Evolutionary conservation across 2,888 invertebrate species (phyloP), one percentile per base, ranked within the genome.

Genomic region (Rhodophaea formosa): DNA sequence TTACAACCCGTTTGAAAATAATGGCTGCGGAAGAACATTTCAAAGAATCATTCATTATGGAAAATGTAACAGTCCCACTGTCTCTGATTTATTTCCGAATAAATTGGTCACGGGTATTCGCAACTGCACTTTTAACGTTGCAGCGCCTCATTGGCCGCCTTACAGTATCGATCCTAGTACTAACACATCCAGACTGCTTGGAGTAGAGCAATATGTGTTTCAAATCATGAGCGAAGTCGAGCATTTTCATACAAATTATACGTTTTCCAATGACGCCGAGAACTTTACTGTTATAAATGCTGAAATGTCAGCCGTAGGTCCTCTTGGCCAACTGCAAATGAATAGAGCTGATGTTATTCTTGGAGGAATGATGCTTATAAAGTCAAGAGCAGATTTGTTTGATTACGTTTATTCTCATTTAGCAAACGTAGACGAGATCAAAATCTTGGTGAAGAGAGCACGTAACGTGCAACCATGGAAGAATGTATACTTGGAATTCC

Each of bases 241-340:
- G 62, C 61, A 74, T 30, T 81, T 88, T 44, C 65, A 74, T 1
- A 45, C 82, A 0, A 74, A 81, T 17, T 73, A 78, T 16, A 65
- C 66, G 3, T 72, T 71, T 43, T 62, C 64, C 8, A 64, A 70
- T 10, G 66, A 65, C 45, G 59, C 63, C 7, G 73, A 77, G 59
- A 57, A 60, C 14, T 75, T 74, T 49, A 69, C 78, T 1, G 65
- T 62, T 1, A 66, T 80, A 8, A 64, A 69, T 15, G 15, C 46
- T 5, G 66, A 77, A 29, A 71, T 76, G 71, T 56, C 63, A 29
- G 80, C 78, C 0, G 60, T 61, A 0, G 82, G 84, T 7, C 66
- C 72, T 1, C 53, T 77, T 56, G 7, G 6, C 3, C 58, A 59
- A 56, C 55, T 78, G 16, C 70, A 69, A 43, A 59, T 60, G 7